Conservation (phyloP, 2,797 vertebrate genomes). For the Chaetophractus vellerosus region DNA sequence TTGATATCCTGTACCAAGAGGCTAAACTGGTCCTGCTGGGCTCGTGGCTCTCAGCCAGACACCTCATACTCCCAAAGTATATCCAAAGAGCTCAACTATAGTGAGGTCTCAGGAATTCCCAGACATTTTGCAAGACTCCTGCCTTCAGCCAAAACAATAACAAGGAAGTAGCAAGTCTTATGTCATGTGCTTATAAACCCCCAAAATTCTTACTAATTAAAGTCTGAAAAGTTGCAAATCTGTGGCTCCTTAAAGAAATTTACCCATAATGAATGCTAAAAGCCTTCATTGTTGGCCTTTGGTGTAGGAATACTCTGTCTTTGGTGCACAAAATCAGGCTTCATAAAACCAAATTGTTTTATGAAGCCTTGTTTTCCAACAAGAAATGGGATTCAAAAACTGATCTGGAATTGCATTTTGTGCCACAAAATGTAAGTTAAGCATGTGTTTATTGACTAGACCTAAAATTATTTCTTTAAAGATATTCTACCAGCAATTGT, state of each 20-base stretch:
- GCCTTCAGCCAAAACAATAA: slow-evolving; percentile 26
- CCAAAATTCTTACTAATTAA: slow-evolving; percentile 52
- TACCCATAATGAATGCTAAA: neutral
- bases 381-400: slow-evolving; percentile 67
- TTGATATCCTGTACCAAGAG: neutral
- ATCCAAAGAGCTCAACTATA: neutral
- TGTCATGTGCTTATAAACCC: neutral
- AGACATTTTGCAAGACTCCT: neutral
- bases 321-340: slow-evolving; percentile 48
- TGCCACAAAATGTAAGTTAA: slow-evolving; percentile 53
- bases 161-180: neutral
- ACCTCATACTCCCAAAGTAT: neutral
- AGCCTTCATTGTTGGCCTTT: slow-evolving; percentile 46
- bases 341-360: slow-evolving; percentile 64
- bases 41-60: neutral
- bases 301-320: slow-evolving; percentile 11
- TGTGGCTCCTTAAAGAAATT: slow-evolving; percentile 41
- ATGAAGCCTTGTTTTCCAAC: slow-evolving; percentile 50
- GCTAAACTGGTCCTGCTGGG: neutral
- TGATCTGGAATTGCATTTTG: slow-evolving; percentile 61
- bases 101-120: neutral
- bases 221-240: slow-evolving; percentile 39
- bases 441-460: slow-evolving; percentile 39
- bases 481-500: slow-evolving; percentile 41
- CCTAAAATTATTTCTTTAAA: slow-evolving; percentile 59